Conservation (phyloP, 2,797 vertebrate species). For the Typhlichthys eigenmanni region DNA sequence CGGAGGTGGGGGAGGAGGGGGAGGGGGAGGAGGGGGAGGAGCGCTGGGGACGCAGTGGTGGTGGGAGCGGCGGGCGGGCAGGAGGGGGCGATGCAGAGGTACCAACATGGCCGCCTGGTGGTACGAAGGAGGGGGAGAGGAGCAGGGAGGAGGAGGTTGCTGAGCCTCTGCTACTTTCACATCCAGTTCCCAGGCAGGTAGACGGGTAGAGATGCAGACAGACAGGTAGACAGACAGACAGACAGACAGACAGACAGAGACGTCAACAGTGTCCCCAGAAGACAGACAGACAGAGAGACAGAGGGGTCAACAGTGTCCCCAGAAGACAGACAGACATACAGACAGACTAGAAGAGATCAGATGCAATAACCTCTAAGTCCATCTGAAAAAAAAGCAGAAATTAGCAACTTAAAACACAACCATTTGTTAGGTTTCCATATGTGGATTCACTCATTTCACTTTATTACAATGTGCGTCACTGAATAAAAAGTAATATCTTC, state of each 20-base stretch:
- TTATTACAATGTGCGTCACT: too few relatives aligned
- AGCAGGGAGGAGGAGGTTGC: slow-evolving; percentile 69
- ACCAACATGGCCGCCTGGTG: slow-evolving; percentile 51
- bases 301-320: too few relatives aligned
- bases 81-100: slow-evolving; percentile 46
- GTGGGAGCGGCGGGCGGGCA: not conserved
- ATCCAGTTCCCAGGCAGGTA: slow-evolving; percentile 72
- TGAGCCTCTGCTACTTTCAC: slow-evolving; percentile 80
- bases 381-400: too few relatives aligned
- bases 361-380: too few relatives aligned
- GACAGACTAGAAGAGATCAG: too few relatives aligned
- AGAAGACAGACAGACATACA: too few relatives aligned
- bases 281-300: not conserved
- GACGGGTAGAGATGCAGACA: not conserved
- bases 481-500: too few relatives aligned
- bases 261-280: too few relatives aligned
- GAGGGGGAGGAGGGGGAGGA: not conserved
- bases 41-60: not conserved
- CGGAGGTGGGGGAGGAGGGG: slow-evolving; percentile 44
- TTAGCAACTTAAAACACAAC: too few relatives aligned
- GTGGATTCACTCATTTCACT: too few relatives aligned
- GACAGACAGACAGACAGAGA: not conserved
- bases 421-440: too few relatives aligned
- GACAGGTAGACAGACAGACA: not conserved
- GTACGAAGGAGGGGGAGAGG: slow-evolving; percentile 41